Base-by-base conservation (phyloP, 2,888 invertebrate genomes). In the Busseola fusca region DNA sequence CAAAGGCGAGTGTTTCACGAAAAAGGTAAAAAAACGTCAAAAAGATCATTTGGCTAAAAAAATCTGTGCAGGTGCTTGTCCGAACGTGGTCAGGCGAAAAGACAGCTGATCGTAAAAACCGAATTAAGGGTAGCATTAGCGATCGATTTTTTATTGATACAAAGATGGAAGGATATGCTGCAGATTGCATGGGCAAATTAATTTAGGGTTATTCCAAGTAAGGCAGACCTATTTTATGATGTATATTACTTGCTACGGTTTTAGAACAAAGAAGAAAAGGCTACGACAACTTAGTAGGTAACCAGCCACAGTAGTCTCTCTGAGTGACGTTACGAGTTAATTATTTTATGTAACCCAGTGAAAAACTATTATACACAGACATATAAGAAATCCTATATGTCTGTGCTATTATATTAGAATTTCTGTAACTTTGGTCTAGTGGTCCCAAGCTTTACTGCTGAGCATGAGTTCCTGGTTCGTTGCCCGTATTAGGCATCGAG, bases 11-110 rank as follows among this genome's bases (percentile, higher is more conserved):
- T 87, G 87, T 91, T 91, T 91, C 83, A 88, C 88, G 87, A 90
- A 91, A 92, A 92, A 91, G 87, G 86, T 88, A 89, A 92, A 48
- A 92, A 90, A 86, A 86, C 78, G 74, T 74, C 82, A 77, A 90
- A 81, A 89, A 90, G 90, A 92, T 91, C 89, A 87, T 89, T 89
- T 87, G 89, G 86, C 90, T 92, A 93, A 94, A 94, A n/a, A 94
- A 95, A 95, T 95, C 95, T 89, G 88, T 93, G 94, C 95, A 95
- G 95, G 94, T 95, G 95, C 84, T 85, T 76, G 77, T 74, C 81
- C 86, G 87, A 84, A 86, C 84, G 87, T 91, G 91, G 91, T 91
- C 92, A 92, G 91, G 91, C 93, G 90, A 92, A 92, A 91, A 92
- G 90, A 92, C 95, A 94, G 95, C 94, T 95, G 95, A 85, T 87